phyloP scores from a whole-genome alignment of 2,888 invertebrate species.

The Zaprionus bogoriensis region DNA sequence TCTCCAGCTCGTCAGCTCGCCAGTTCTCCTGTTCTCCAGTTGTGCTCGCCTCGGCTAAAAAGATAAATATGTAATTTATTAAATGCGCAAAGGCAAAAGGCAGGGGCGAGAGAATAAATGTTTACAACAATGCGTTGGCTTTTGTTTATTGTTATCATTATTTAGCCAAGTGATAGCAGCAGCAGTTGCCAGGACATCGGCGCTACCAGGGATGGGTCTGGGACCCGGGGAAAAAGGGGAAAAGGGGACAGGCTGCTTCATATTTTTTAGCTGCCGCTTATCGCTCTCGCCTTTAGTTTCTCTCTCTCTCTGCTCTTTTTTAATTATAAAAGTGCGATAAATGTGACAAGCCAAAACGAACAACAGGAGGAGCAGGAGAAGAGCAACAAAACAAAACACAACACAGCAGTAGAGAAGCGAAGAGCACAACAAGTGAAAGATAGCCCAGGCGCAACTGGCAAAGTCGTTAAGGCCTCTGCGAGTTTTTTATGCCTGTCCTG shows the following conservation, averaged over 20 bases:
- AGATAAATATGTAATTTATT: slow-evolving; percentile 79
- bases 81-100: slow-evolving; percentile 30
- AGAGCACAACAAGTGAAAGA: slow-evolving; percentile 39
- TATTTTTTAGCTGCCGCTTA: slow-evolving; percentile 48
- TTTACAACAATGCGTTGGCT: slow-evolving; percentile 60
- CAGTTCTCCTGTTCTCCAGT: neutral
- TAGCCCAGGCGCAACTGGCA: slow-evolving; percentile 48
- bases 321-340: slow-evolving; percentile 76
- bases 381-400: slow-evolving; percentile 3
- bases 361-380: neutral
- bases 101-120: slow-evolving; percentile 44
- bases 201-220: neutral
- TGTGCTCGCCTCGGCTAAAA: too few relatives aligned
- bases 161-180: slow-evolving; percentile 72
- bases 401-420: neutral
- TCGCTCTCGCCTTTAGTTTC: slow-evolving; percentile 36
- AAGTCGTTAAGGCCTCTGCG: slow-evolving; percentile 64
- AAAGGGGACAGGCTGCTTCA: slow-evolving; percentile 18
- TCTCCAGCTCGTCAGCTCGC: neutral
- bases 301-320: slow-evolving; percentile 20
- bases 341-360: slow-evolving; percentile 60
- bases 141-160: slow-evolving; percentile 78
- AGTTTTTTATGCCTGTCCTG: slow-evolving; percentile 54
- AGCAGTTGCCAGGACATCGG: slow-evolving; percentile 15
- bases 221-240: neutral